Conservation (phyloP, 2,113 vertebrate genomes). For the Callipepla squamata region DNA sequence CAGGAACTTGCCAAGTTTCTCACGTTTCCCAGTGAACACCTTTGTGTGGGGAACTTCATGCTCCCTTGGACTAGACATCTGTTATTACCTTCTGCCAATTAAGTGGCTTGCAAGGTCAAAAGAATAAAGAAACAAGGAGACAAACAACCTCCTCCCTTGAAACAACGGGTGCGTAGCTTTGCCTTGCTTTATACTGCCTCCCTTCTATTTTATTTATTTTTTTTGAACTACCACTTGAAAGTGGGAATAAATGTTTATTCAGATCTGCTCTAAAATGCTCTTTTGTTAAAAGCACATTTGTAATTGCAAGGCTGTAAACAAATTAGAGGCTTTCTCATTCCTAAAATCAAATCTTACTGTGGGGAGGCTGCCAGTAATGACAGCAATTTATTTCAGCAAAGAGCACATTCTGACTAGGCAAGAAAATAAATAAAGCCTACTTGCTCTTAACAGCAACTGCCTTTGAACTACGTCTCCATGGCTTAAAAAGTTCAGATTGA, state of each 20-base stretch:
- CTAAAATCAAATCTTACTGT: conserved; percentile 37
- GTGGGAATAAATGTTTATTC: conserved; percentile 44
- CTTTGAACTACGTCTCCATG: conserved; percentile 54
- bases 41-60: not conserved
- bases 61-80: not conserved
- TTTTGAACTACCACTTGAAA: conserved; percentile 20
- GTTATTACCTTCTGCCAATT: not conserved
- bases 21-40: not conserved
- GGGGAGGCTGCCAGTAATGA: conserved; percentile 38
- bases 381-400: conserved; percentile 54
- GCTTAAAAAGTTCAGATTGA: not conserved
- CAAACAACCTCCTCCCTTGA: not conserved
- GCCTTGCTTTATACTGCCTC: not conserved
- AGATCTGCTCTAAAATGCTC: conserved; percentile 27
- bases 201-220: not conserved
- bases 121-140: conserved; percentile 28
- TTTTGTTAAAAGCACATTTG: conserved; percentile 30
- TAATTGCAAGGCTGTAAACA: conserved; percentile 49
- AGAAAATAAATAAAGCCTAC: conserved; percentile 51
- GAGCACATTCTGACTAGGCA: conserved; percentile 5
- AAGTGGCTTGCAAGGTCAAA: not conserved
- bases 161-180: conserved; percentile 6
- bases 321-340: conserved; percentile 54
- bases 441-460: conserved; percentile 41
- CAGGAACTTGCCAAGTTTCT: conserved; percentile 40